These are phyloP conservation scores for Aurelia coerulea DNA, from an alignment of 30 jellyfish, hydroid and myxozoan species.

Conservation along the genomic window DNA sequence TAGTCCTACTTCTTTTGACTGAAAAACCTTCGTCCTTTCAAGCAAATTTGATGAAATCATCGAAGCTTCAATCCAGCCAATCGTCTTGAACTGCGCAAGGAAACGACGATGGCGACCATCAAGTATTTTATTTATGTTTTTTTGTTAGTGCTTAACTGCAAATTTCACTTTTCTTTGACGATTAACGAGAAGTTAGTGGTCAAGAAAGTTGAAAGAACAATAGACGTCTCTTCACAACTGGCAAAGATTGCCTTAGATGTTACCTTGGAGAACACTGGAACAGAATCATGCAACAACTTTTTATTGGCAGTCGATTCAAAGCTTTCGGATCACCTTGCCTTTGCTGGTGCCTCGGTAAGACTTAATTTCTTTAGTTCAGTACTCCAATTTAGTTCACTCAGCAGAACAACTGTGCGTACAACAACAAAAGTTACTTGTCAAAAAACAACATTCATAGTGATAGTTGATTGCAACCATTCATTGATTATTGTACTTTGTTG, in stretches of 20 bases:
- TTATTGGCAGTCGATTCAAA: conserved; percentile 68
- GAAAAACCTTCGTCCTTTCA: conserved; percentile 22
- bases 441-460: too few relatives aligned
- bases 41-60: neutral
- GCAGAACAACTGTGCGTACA: neutral
- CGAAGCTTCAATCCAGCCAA: conserved; percentile 37
- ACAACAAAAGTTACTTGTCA: too few relatives aligned
- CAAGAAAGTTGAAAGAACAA: conserved; percentile 79
- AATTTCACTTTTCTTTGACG: conserved; percentile 21
- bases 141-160: conserved; percentile 33
- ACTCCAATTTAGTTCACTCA: neutral
- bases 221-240: conserved; percentile 84
- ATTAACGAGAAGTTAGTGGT: conserved; percentile 65
- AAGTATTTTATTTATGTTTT: conserved; percentile 1
- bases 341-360: conserved; percentile 80
- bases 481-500: too few relatives aligned
- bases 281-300: conserved; percentile 39
- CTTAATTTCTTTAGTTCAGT: neutral
- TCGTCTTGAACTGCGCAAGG: conserved; percentile 17
- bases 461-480: too few relatives aligned
- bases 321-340: conserved; percentile 60
- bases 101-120: conserved; percentile 22
- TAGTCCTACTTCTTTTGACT: conserved; percentile 49
- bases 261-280: conserved; percentile 72
- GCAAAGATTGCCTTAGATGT: conserved; percentile 73